These are phyloP conservation scores for Dinocampus coccinellae DNA, from an alignment of 2,888 invertebrate species.

Conservation along the genomic window DNA sequence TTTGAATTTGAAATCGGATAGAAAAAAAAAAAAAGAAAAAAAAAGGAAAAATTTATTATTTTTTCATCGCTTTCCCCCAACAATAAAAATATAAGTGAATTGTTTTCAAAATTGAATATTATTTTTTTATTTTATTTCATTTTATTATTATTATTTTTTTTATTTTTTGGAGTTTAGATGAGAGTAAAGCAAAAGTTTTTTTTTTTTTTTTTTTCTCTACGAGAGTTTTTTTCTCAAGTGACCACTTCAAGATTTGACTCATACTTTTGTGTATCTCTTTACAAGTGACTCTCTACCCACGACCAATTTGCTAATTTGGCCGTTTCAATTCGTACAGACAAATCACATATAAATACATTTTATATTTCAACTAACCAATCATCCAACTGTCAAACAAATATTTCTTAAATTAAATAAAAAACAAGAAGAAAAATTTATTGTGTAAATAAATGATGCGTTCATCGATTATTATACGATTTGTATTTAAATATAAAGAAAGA, in stretches of 20 bases:
- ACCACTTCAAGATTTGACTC: slow-evolving; percentile 8
- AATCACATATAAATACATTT: not conserved
- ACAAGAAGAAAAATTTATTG: too few species aligned
- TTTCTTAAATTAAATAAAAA: not conserved
- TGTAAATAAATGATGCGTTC: not conserved
- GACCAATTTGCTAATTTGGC: not conserved
- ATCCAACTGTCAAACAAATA: not conserved
- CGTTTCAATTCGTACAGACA: not conserved
- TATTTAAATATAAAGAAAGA: too few species aligned
- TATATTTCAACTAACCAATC: not conserved
- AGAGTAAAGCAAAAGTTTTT: too few species aligned
- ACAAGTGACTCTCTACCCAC: slow-evolving; percentile 13
- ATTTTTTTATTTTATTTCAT: too few species aligned
- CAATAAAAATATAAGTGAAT: too few species aligned
- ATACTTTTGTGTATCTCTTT: not conserved
- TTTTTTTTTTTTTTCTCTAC: slow-evolving; percentile 8
- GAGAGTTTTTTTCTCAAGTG: slow-evolving; percentile 4
- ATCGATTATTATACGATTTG: not conserved
- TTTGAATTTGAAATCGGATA: not conserved
- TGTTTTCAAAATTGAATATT: too few species aligned
- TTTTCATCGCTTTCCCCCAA: too few species aligned
- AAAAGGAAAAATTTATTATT: too few species aligned
- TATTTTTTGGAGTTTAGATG: too few species aligned
- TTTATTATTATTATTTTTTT: too few species aligned
- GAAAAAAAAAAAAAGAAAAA: too few species aligned